Base-by-base conservation (phyloP, 1,140 invertebrate genomes). In the Heliconius nattereri region DNA sequence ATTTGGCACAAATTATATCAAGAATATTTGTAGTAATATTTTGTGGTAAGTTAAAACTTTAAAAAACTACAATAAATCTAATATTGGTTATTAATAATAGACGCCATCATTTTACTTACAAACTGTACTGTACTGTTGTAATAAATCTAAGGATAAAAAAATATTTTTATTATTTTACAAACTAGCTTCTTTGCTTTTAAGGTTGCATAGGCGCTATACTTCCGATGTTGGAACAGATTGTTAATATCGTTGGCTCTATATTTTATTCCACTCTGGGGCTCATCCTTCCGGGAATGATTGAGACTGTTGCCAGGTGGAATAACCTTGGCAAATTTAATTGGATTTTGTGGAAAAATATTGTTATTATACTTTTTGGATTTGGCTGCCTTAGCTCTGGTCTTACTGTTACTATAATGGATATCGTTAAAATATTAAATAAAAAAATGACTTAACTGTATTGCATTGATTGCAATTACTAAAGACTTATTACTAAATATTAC, bases 241-340 rank as follows among this genome's bases (percentile, higher is more conserved):
- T 99, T 78, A 97, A 97, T 70, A 94, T 98, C 20, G 97, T 99
- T 26, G 98, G 98, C 19, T 97, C 98, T 1, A 92, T 98, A 54
- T 97, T 97, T 87, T 98, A 98, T 85, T 98, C 98, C 8, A 96
- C 97, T 45, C 95, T 99, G 9, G 98, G 98, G 32, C 92, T 96
- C 8, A 97, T 98, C 73, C 96, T 98, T 82, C 98, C 98, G 71
- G 97, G 98, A 9, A 85, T 98, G 32, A 95, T 99, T 16, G 97
- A 99, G 84, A 97, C 97, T 2, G 94, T 97, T 2, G 96, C 95
- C 11, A 92, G 95, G 76, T 97, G 96, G 95, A 95, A 97, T 66
- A 94, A 95, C 70, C 94, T 97, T 2, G 97, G 97, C 23, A 87
- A 78, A 37, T 95, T 86, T 73, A 96, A 96, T 11, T 97, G 96